These are phyloP conservation scores for Amphiura filiformis DNA, from an alignment of 35 echinoderm and acorn worm genomes.

Conservation along the genomic window DNA sequence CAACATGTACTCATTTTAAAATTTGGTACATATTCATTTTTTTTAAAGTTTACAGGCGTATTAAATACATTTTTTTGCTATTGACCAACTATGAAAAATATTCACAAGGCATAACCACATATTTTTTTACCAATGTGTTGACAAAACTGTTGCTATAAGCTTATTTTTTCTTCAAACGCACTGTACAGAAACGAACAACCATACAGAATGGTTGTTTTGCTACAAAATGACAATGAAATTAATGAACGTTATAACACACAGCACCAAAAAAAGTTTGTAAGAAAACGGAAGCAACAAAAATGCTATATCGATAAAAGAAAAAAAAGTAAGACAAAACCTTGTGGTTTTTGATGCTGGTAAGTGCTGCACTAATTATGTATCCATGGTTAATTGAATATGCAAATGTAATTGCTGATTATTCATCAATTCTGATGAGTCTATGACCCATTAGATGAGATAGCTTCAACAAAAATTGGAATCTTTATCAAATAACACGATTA, in stretches of 20 bases:
- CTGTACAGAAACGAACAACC: conserved; percentile 1
- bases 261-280: neutral
- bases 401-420: no score
- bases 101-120: neutral
- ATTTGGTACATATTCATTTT: neutral
- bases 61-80: conserved; percentile 10
- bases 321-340: no score
- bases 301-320: neutral
- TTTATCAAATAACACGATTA: no score
- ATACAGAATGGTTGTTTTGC: neutral
- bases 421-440: no score
- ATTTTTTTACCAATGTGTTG: conserved; percentile 2
- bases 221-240: conserved; percentile 1
- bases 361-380: no score
- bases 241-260: neutral
- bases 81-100: conserved; percentile 15
- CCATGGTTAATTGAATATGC: no score
- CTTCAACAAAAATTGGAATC: no score
- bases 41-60: conserved; percentile 4
- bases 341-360: no score
- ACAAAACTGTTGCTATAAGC: conserved; percentile 10
- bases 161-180: conserved; percentile 11
- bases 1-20: conserved; percentile 1
- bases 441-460: no score
- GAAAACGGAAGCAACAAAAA: neutral